Base-by-base conservation (phyloP, 2,888 invertebrate genomes). In the Diogma glabrata region DNA sequence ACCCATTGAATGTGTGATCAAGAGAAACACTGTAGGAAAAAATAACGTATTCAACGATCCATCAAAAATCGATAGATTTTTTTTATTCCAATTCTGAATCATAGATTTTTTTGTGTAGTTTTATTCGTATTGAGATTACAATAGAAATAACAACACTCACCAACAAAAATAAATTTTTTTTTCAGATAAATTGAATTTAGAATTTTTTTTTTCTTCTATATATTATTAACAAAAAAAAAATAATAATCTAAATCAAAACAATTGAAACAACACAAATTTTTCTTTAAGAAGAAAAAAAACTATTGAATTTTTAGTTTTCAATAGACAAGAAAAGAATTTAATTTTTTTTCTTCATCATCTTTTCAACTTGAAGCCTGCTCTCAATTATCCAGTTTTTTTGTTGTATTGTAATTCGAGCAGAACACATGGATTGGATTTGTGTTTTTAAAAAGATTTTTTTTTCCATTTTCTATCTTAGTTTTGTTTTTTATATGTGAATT, bases 361-460 rank as follows among this genome's bases (percentile, higher is more conserved):
- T 46, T 46, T 26, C 46, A 24, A 46, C 46, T 46, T 46, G 46
- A 46, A 46, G 46, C 46, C 46, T 46, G 46, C 46, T 46, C 46
- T 46, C 46, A 46, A 46, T 46, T 46, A 46, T 46, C 46, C 46
- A 22, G 17, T 24, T 24, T 46, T 23, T 45, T 45, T 23, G 6
- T 20, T 22, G 43, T 43, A 43, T 43, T 43, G 43, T 43, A 43
- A 43, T 43, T 43, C 43, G 43, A 43, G 43, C 43, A 43, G 43
- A 43, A 43, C 43, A 43, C 43, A 43, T 43, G 43, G 43, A 43
- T 43, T 43, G 22, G 20, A 43, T 43, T 43, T 22, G 20, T 43
- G 23, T 43, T 20, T 20, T 40, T 40, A 28, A 40, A 24, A 7
- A 24, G 24, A 24, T 9, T 24, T 24, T 24, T 24, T 24, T 24